Conservation (phyloP, 2,113 vertebrate species). For the Xerus inauris region DNA sequence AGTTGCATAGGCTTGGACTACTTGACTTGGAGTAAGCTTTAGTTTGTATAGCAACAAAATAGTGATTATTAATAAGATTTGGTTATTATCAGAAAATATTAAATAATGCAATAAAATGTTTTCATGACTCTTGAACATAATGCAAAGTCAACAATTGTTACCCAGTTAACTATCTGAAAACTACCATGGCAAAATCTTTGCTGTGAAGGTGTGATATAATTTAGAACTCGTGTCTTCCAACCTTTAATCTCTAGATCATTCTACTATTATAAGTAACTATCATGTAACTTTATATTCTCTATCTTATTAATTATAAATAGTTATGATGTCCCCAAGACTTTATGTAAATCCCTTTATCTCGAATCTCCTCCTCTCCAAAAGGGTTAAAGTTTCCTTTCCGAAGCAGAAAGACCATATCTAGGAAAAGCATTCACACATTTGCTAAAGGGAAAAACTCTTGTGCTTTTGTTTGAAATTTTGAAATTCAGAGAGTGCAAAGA, state of each 20-base stretch:
- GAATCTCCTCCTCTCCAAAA: background rate
- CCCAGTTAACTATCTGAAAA: background rate
- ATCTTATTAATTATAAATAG: background rate
- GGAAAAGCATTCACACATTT: background rate
- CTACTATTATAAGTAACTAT: background rate
- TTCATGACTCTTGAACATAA: background rate
- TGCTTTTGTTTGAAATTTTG: background rate
- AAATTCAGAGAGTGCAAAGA: background rate
- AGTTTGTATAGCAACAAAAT: background rate
- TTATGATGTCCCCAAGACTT: background rate
- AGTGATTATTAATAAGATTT: background rate
- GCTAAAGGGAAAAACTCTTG: background rate
- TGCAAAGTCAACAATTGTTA: background rate
- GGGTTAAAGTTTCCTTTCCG: background rate
- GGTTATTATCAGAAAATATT: background rate
- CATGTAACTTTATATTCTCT: background rate
- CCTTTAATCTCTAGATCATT: background rate
- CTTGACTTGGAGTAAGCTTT: background rate
- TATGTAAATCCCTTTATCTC: background rate
- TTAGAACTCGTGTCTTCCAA: background rate
- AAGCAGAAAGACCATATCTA: background rate
- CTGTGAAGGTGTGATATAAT: background rate
- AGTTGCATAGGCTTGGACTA: background rate
- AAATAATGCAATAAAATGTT: background rate
- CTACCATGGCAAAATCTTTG: background rate